Percentiles rank a stretch among this genome's conserved stretches.
Conservation (phyloP, 2,888 invertebrate species). For the Ellobium chinense region DNA sequence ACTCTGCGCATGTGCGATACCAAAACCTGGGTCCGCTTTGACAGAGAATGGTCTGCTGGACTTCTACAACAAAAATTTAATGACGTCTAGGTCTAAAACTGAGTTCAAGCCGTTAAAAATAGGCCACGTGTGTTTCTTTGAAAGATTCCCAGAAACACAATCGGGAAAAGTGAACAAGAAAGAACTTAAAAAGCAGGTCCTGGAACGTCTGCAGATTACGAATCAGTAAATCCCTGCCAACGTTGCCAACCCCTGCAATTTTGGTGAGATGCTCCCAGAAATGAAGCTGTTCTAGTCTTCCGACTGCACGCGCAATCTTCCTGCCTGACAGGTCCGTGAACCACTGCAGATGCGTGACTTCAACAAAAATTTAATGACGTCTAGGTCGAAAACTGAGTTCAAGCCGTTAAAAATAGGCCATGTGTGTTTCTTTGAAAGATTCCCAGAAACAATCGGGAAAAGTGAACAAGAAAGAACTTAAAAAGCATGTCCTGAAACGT, state of each 20-base stretch:
- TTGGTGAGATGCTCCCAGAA: too few relatives aligned
- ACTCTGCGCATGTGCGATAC: slow-evolving; percentile 23
- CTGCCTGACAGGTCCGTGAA: too few relatives aligned
- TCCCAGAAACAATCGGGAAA: neutral
- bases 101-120: neutral
- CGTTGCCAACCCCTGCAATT: too few relatives aligned
- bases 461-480: neutral
- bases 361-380: neutral
- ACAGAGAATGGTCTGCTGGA: slow-evolving; percentile 3
- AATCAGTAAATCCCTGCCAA: neutral
- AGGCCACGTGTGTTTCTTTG: neutral
- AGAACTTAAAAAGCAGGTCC: neutral
- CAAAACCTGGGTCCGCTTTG: neutral
- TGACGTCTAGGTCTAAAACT: neutral
- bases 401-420: neutral
- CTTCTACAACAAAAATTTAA: slow-evolving; percentile 4
- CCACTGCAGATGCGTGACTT: too few relatives aligned
- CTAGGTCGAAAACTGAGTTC: neutral
- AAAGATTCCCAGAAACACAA: neutral
- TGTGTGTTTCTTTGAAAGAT: neutral
- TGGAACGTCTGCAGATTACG: too few relatives aligned
- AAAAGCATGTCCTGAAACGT: neutral
- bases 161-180: neutral
- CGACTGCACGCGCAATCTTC: too few relatives aligned
- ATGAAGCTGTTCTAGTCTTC: too few relatives aligned